phyloP scores from a whole-genome alignment of 2,113 vertebrate genomes.

The Rostratula benghalensis region DNA sequence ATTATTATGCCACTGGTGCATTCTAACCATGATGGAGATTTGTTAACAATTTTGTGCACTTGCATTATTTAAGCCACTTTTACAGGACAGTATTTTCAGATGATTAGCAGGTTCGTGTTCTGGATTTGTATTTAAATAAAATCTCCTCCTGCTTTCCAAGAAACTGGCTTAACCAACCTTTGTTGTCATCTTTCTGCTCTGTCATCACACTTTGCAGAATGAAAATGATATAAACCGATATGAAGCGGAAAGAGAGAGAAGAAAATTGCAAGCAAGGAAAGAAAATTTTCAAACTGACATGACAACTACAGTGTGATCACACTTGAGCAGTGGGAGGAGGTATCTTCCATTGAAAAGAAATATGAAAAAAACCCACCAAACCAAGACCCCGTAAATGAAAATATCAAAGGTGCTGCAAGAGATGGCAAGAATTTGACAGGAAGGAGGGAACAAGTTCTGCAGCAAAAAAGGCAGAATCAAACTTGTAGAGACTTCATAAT shows the following conservation, averaged over 20 bases:
- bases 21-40: accelerated
- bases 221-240: background rate
- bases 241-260: background rate
- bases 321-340: background rate
- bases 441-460: background rate
- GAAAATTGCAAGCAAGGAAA: background rate
- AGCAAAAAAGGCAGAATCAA: background rate
- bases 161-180: background rate
- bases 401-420: background rate
- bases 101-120: background rate
- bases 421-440: background rate
- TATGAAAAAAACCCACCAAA: background rate
- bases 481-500: background rate
- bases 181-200: background rate
- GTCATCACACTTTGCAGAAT: background rate
- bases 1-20: background rate
- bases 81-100: background rate
- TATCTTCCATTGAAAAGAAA: background rate
- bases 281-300: background rate
- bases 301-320: background rate
- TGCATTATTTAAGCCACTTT: background rate
- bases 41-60: background rate
- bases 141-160: background rate
- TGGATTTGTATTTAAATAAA: background rate
- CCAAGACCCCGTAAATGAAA: accelerated